A percentile compares a stretch with the other conserved stretches of the same genome.
phyloP scores from a whole-genome alignment of 2,888 invertebrate species.

The Zelleria hepariella region DNA sequence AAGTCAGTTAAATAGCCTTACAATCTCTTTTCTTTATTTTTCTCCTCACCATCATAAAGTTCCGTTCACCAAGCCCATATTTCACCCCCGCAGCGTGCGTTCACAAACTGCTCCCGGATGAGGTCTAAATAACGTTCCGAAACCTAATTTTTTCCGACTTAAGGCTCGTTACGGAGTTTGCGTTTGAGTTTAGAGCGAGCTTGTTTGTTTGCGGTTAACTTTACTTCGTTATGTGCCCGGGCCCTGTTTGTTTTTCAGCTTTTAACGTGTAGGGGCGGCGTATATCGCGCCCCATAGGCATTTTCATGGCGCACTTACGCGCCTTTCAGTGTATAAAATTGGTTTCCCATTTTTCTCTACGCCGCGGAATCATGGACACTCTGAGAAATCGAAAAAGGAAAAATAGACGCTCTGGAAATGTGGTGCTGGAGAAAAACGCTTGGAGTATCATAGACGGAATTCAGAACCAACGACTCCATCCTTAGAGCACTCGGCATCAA shows the following conservation, averaged over 20 bases:
- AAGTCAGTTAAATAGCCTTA: too few relatives aligned
- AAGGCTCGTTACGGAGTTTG: slow-evolving; percentile 3
- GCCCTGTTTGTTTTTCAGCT: not conserved
- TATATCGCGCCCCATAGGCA: too few relatives aligned
- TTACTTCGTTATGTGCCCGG: not conserved
- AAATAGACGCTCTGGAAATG: too few relatives aligned
- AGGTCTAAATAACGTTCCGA: not conserved
- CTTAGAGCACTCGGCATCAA: too few relatives aligned
- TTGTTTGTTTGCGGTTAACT: not conserved
- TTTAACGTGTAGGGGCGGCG: not conserved
- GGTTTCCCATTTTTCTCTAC: too few relatives aligned
- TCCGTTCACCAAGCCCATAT: not conserved
- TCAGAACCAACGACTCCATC: too few relatives aligned
- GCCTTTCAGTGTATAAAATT: too few relatives aligned
- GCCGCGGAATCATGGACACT: too few relatives aligned
- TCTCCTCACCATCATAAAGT: not conserved
- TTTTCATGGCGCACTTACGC: too few relatives aligned
- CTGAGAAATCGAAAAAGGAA: too few relatives aligned
- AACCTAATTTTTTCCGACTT: not conserved
- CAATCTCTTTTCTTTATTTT: not conserved
- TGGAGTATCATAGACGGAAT: too few relatives aligned
- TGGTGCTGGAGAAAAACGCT: too few relatives aligned
- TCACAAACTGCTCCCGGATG: not conserved
- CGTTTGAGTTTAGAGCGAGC: slow-evolving; percentile 1
- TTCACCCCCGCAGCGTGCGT: not conserved